Conservation (phyloP, 2,888 invertebrate genomes). For the Tetheella fluctuosa region DNA sequence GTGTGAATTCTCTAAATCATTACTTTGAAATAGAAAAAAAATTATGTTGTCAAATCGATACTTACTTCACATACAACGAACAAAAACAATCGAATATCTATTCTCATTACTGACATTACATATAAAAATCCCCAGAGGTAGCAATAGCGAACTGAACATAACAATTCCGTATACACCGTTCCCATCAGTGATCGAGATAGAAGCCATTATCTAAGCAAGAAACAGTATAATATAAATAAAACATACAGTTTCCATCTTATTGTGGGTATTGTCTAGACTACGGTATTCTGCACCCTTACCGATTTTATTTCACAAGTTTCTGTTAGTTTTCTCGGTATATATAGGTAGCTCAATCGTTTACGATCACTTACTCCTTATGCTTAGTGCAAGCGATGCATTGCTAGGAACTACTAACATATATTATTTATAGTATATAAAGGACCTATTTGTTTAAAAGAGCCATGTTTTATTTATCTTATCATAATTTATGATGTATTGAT, state of each 20-base stretch:
- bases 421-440: too few species aligned
- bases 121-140: not conserved
- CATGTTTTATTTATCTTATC: too few species aligned
- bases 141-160: not conserved
- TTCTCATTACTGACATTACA: not conserved
- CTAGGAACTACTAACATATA: not conserved
- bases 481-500: too few species aligned
- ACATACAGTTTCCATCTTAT: not conserved
- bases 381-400: not conserved
- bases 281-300: constrained; percentile 9
- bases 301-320: not conserved
- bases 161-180: not conserved
- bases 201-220: constrained; percentile 2
- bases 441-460: too few species aligned
- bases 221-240: not conserved
- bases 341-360: not conserved
- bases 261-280: not conserved
- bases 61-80: not conserved
- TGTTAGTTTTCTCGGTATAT: not conserved
- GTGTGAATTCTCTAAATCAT: too few species aligned
- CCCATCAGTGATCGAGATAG: not conserved
- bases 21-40: too few species aligned
- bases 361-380: not conserved
- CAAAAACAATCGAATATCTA: not conserved
- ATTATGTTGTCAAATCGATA: too few species aligned